Evolutionary conservation across 2,113 vertebrate species (phyloP), one percentile per base, ranked within the genome.

Genomic region (Sinocyclocheilus maitianheensis): DNA sequence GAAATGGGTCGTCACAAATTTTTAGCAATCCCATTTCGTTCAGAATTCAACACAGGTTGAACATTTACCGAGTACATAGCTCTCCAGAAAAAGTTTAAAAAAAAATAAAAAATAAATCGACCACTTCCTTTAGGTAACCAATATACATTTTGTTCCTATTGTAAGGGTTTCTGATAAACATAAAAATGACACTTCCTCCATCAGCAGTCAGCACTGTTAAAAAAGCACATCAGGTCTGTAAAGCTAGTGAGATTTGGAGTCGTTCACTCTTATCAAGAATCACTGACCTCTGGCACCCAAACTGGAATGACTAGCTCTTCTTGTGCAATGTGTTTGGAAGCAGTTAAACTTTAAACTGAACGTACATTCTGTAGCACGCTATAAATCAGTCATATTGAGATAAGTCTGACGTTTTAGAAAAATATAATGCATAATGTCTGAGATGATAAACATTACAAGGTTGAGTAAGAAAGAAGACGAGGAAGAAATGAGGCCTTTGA

Each of bases 321-420:
- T 85, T 86, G 53, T 81, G 65, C n/a, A 86, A 84, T 18, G 22
- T 46, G 77, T 79, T 40, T 43, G n/a, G 20, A 12, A 53, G 4
- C 53, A 22, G 78, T 81, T 81, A 51, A 81, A 81, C 43, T 81
- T 51, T 67, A 81, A 81, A 81, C 79, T 30, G 3, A 26, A 67
- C 79, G 51, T 67, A 63, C 60, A 78, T 60, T 11, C 63, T 26
- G 24, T 5, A 7, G 16, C 13, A 48, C 13, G 3, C 79, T 26
- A 48, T 81, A 81, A 81, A 81, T 81, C 62, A 80, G 77, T 60
- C 26, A 60, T 60, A 10, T 20, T 69, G 65, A 37, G 30, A 34
- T 69, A 20, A 16, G 14, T 67, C 6, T 55, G 14, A 55, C 16
- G 4, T 55, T 67, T 34, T 5, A 65, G 53, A 1, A 48, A 53